Conservation (phyloP, 2,888 invertebrate species). For the Oxyteleia sp. region DNA sequence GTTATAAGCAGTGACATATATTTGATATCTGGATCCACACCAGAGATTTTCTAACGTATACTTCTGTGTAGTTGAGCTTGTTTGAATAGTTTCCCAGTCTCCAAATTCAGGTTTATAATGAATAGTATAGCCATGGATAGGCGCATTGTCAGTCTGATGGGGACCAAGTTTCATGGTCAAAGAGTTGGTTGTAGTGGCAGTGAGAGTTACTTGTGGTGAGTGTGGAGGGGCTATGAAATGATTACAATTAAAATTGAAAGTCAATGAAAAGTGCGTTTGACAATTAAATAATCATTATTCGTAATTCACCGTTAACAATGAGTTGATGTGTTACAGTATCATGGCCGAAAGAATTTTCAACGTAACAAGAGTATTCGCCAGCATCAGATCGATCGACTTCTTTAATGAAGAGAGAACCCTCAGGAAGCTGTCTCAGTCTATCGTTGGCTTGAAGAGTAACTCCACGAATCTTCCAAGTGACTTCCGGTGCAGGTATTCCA, state of each 20-base stretch:
- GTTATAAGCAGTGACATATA: too few relatives aligned
- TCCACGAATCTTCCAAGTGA: slow-evolving; percentile 94
- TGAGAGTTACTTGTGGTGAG: slow-evolving; percentile 92
- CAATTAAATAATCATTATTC: neutral
- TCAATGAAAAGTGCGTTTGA: too few relatives aligned
- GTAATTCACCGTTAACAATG: slow-evolving; percentile 92
- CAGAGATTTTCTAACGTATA: too few relatives aligned
- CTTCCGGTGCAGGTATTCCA: slow-evolving; percentile 96
- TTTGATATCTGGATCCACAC: too few relatives aligned
- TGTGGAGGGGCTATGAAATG: slow-evolving; percentile 90
- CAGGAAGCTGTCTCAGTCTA: slow-evolving; percentile 94
- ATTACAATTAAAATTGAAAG: slow-evolving; percentile 21
- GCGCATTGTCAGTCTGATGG: too few relatives aligned
- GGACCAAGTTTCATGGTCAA: slow-evolving; percentile 92
- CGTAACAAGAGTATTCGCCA: slow-evolving; percentile 97
- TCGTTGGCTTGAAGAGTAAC: slow-evolving; percentile 93
- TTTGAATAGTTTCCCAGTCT: too few relatives aligned
- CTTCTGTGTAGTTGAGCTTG: too few relatives aligned
- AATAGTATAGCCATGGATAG: too few relatives aligned
- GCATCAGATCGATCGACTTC: slow-evolving; percentile 96
- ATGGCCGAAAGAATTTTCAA: slow-evolving; percentile 96
- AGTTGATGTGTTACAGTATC: slow-evolving; percentile 97
- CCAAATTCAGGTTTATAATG: too few relatives aligned
- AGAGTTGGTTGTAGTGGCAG: slow-evolving; percentile 92
- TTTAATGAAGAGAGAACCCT: slow-evolving; percentile 96